Base-by-base conservation (phyloP, 2,888 invertebrate genomes). In the Coelogynopora nodosa region DNA sequence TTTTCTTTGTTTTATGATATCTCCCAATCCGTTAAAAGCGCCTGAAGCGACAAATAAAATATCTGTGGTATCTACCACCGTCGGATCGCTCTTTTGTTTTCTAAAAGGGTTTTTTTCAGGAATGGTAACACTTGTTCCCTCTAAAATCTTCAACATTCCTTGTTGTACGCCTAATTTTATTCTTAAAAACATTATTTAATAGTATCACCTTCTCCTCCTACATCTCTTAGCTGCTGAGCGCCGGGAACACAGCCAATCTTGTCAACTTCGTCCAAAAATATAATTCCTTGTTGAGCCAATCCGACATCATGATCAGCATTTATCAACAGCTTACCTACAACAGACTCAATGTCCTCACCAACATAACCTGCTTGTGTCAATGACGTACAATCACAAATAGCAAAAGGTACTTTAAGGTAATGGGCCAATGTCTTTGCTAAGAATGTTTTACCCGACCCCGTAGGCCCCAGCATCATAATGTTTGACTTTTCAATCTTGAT, bases 331-430 rank as follows among this genome's bases (percentile, higher is more conserved):
- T 98, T 98, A 30, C 96, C 97, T 90, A 99, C 97, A 85, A 98
- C 98, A 90, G 97, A 97, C 93, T 99, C 98, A 90, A 99, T 98
- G 92, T 99, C 99, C 92, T 99, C 98, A n/a, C 99, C 99, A 2
- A 99, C 98, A 92, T 98, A 98, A 67, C 98, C 92, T 29, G 92
- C 92, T 88, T 92, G 91, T 13, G 92, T 92, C 84, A 92, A 88
- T 5, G 91, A 91, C 0, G 92, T 92, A 92, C 98, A 98, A 93
- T 99, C 98, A 93, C 98, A 98, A 91, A 98, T 98, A 31, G 98
- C 98, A 93, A 98, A 98, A 86, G 99, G 99, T 88, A 99, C 98
- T 93, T 99, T 98, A 89, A 99, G 93, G 92, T 98, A 98, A 90
- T 95, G 95, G 82, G 99, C 98, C 91, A 99, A 95, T 49, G 97